Percentiles rank a stretch among this genome's conserved stretches.
These are phyloP conservation scores for Sander vitreus DNA, from an alignment of 2,113 vertebrate genomes.

Conservation along the genomic window DNA sequence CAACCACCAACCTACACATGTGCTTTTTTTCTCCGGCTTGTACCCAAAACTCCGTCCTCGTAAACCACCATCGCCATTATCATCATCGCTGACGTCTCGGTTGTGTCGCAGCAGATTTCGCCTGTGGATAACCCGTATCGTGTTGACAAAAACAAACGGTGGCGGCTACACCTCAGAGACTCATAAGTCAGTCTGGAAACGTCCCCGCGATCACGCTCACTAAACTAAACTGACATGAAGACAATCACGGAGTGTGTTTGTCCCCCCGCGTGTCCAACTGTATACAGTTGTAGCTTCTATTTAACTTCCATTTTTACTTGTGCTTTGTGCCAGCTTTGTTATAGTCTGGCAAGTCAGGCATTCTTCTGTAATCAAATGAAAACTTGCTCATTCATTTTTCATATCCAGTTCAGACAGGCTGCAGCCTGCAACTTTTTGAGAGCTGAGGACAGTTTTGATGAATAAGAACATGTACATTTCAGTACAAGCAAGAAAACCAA, in stretches of 20 bases:
- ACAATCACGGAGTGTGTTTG: slow-evolving; percentile 21
- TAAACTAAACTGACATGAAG: slow-evolving; percentile 55
- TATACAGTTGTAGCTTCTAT: slow-evolving; percentile 9
- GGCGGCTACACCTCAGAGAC: slow-evolving; percentile 46
- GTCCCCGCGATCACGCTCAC: slow-evolving; percentile 30
- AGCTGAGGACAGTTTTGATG: not conserved
- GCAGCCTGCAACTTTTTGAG: not conserved
- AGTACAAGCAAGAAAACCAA: too few relatives aligned
- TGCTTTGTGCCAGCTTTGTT: not conserved
- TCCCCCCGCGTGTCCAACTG: slow-evolving; percentile 30
- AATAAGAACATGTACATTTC: too few relatives aligned
- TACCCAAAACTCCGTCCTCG: slow-evolving; percentile 42
- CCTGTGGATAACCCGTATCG: slow-evolving; percentile 42
- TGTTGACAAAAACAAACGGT: slow-evolving; percentile 58
- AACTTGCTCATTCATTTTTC: not conserved
- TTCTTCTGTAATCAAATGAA: not conserved
- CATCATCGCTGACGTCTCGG: not conserved
- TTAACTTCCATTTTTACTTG: not conserved
- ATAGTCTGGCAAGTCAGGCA: not conserved
- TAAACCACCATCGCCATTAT: not conserved
- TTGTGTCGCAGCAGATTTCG: slow-evolving; percentile 28
- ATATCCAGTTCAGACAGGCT: not conserved
- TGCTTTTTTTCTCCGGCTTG: slow-evolving; percentile 38
- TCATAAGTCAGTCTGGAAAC: slow-evolving; percentile 20
- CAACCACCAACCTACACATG: slow-evolving; percentile 36